Evolutionary conservation across 1,140 invertebrate genomes (phyloP), one percentile per base, ranked within the genome.

Genomic region (Meteorus sp.): DNA sequence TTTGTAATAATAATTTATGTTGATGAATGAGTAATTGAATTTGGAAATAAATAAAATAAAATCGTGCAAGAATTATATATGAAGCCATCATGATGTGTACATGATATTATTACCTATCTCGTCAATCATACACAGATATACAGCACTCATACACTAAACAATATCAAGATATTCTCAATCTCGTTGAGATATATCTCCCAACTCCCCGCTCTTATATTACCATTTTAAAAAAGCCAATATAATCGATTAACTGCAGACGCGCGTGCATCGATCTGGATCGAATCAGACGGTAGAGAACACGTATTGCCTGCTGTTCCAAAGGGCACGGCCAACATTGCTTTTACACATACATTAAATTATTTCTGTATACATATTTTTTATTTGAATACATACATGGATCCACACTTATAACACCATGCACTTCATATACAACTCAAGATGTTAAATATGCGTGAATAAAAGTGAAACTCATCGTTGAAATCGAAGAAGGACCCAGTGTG

Each of bases 401-500:
- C n/a, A n/a, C n/a, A n/a, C n/a, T n/a, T n/a, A n/a, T n/a, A n/a
- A n/a, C n/a, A n/a, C n/a, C n/a, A n/a, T n/a, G n/a, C n/a, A n/a
- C n/a, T n/a, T n/a, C n/a, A n/a, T n/a, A n/a, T n/a, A n/a, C n/a
- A n/a, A n/a, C n/a, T n/a, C n/a, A n/a, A n/a, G n/a, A n/a, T n/a
- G n/a, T n/a, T 39, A 39, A 52, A 41, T 54, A 54, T 57, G 55
- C 4, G 31, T 23, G 13, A 45, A 19, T 48, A 56, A 56, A 57
- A 57, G 20, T 39, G 44, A 48, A 39, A 57, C 45, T 57, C 55
- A 57, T 57, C 55, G 39, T 51, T 31, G 43, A 47, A 54, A 60
- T 60, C 58, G 43, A 60, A 54, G 19, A 23, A 37, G 41, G n/a
- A 52, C 31, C 29, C n/a, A 31, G 17, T 35, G 15, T 11, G 15